Evolutionary conservation across 2,113 vertebrate genomes (phyloP), one percentile per base, ranked within the genome.

Genomic region (Mesocricetus auratus): DNA sequence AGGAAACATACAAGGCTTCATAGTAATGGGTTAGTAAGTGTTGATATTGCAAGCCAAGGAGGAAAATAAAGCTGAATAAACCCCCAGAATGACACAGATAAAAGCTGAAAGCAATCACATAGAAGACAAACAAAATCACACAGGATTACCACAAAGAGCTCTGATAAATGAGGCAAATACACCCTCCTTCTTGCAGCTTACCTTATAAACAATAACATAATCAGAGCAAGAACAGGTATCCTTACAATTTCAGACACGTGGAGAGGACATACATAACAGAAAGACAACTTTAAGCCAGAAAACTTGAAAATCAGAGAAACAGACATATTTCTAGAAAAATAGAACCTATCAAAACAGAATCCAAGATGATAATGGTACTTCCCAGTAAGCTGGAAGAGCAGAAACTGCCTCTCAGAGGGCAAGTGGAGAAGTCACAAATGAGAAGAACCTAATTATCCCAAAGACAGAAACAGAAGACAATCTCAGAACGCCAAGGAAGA

Each of bases 301-400:
- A 95, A 22, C 33, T 68, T 85, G 21, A 78, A 94, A 88, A 90
- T 91, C 26, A 82, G 29, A 77, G 26, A 92, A 93, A 36, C 26
- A 82, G 50, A 60, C 29, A 89, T 24, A 96, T 42, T 58, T 78
- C 64, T 64, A 91, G 33, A 94, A 89, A 83, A 93, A 87, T 0
- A 73, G 5, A 93, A 83, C 24, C 33, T 73, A 90, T 75, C 13
- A 71, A 96, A 90, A 94, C 29, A 21, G 21, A 83, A 21, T 26
- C 3, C 36, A 53, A 42, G 39, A 73, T 53, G 24, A 87, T 16
- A 53, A 69, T 53, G 7, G 15, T 47, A 87, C 47, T 87, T 71
- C 7, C 4, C 2, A 21, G 12, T 53, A 53, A 71, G 86, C 71
- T 1, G 4, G 33, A 33, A 50, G 45, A 53, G 45, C 33, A 87